Evolutionary conservation across 2,113 vertebrate species (phyloP).

Genomic region (Rattus norvegicus): GRCr8 NC_086024.1:68240001-68240500

Average conservation of each 20-base stretch:
- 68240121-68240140: background rate
- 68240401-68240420: too few relatives aligned
- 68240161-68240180: background rate
- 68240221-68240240: background rate
- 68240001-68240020: background rate
- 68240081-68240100: background rate
- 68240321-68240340: too few relatives aligned
- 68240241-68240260: background rate
- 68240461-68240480: too few relatives aligned
- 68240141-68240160: background rate
- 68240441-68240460: too few relatives aligned
- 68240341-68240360: too few relatives aligned
- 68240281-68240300: background rate
- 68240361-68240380: too few relatives aligned
- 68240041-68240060: background rate
- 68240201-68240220: background rate
- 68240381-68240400: too few relatives aligned
- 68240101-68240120: background rate
- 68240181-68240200: background rate
- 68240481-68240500: conserved; percentile 10
- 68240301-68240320: too few relatives aligned
- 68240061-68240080: background rate
- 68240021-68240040: background rate
- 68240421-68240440: too few relatives aligned
- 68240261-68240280: background rate